Evolutionary conservation across 2,113 vertebrate species (phyloP).

Genomic region (Rana temporaria): DNA sequence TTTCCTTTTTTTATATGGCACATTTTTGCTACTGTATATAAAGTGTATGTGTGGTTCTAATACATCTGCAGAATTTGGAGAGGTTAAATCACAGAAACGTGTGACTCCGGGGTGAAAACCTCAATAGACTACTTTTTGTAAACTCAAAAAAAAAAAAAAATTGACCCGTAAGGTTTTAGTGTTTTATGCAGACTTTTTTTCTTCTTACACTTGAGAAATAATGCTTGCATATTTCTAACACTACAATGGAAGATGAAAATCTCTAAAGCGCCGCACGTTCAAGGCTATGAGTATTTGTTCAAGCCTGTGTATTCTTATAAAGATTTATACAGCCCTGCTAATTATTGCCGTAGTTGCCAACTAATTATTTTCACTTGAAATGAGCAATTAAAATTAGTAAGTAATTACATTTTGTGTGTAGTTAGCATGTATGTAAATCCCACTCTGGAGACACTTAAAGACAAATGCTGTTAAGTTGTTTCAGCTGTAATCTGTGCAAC

Average conservation of each 20-base stretch:
- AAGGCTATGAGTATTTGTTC: slow-evolving; percentile 26
- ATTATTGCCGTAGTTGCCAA: slow-evolving; percentile 57
- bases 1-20: too few species aligned
- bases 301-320: slow-evolving; percentile 44
- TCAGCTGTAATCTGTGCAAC: slow-evolving; percentile 39
- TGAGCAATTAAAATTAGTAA: slow-evolving; percentile 58
- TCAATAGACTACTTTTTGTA: too few species aligned
- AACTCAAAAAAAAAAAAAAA: too few species aligned
- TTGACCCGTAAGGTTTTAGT: too few species aligned
- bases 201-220: too few species aligned
- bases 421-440: slow-evolving; percentile 58
- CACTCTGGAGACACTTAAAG: slow-evolving; percentile 57
- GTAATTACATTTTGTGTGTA: slow-evolving; percentile 58
- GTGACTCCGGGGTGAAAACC: too few species aligned
- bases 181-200: too few species aligned
- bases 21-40: too few species aligned
- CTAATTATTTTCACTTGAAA: slow-evolving; percentile 59
- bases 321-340: slow-evolving; percentile 52
- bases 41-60: too few species aligned
- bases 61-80: too few species aligned
- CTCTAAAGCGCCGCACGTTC: slow-evolving; percentile 17
- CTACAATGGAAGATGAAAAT: neutral
- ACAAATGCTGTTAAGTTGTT: slow-evolving; percentile 42
- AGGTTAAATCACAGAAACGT: too few species aligned
- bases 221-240: too few species aligned